Base-by-base conservation (phyloP, 2,888 invertebrate genomes). In the Dasypogon diadema region DNA sequence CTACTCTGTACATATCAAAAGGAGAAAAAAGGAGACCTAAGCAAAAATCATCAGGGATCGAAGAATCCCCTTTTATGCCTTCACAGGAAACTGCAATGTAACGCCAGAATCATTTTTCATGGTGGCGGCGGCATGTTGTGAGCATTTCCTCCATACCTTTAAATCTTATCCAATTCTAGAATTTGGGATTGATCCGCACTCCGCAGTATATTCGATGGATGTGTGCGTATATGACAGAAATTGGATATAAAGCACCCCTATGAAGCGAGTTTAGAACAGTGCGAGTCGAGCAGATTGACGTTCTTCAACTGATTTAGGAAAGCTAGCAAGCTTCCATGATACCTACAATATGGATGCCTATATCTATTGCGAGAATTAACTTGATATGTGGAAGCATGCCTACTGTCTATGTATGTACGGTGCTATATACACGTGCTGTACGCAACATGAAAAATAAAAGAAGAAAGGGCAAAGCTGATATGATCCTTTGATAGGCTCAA, bases 31-130 rank as follows among this genome's bases (percentile, higher is more conserved):
- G 26, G 34, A 51, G 21, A n/a, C 24, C 14, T 22, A 18, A 51
- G 26, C 30, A 70, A 34, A 26, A 56, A 26, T 56, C 56, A 26
- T 14, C 8, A 24, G 6, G 51, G 10, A 56, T 24, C 24, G 18
- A 14, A 18, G 54, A 70, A 54, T 70, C 54, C 70, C 70, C 54
- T 70, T 51, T 48, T 60, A 42, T 60, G 58, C 60, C 34, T 60
- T 34, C 46, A 48, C 24, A 21, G 46, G 37, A 73, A 77, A 77
- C 55, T 63, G 77, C 77, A 60, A 18, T 1, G 77, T 77, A 77
- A 77, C 60, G 70, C 26, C 70, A 26, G 63, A 75, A 77, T 77
- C 77, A 77, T 77, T 77, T 77, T 77, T 77, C 77, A 77, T 77
- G 24, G 56, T 72, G 58, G 58, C 74, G 74, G 24, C 60, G 60